Percentiles rank a stretch among this genome's conserved stretches.
phyloP scores from a whole-genome alignment of 2,797 vertebrate species.

The Semaprochilodus insignis region DNA sequence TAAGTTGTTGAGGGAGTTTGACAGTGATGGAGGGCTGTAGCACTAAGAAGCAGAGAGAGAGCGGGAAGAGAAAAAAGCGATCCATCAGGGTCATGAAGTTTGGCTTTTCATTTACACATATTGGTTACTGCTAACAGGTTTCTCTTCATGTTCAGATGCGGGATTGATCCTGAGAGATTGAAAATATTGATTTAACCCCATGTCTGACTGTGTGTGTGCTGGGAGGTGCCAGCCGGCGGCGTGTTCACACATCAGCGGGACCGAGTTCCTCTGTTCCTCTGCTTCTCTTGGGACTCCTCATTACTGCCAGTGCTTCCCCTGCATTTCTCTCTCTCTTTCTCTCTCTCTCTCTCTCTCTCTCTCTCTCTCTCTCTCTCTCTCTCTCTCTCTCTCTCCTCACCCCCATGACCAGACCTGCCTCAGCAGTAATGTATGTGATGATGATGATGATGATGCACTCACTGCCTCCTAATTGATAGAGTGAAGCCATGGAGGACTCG shows the following conservation, averaged over 20 bases:
- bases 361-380: conserved; percentile 84
- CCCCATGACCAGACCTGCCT: conserved; percentile 89
- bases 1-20: conserved; percentile 31
- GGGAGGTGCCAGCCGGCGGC: conserved; percentile 86
- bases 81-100: conserved; percentile 80
- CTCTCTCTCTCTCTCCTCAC: conserved; percentile 83
- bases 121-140: conserved; percentile 91
- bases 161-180: conserved; percentile 99
- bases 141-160: conserved; percentile 91
- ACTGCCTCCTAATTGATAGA: conserved; percentile 97
- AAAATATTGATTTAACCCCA: conserved; percentile 99
- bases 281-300: conserved; percentile 94
- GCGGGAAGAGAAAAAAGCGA: conserved; percentile 47
- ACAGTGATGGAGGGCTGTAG: conserved; percentile 43
- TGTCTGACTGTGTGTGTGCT: conserved; percentile 83
- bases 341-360: conserved; percentile 72
- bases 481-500: conserved; percentile 92
- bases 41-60: conserved; percentile 44
- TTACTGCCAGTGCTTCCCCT: conserved; percentile 83
- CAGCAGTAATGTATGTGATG: conserved; percentile 93
- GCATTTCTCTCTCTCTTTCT: conserved; percentile 75
- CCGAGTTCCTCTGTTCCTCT: conserved; percentile 78
- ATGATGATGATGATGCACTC: conserved; percentile 84
- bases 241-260: conserved; percentile 93
- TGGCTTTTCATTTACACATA: conserved; percentile 97